Percentiles rank a stretch among this genome's conserved stretches.
These are phyloP conservation scores for Leptinotarsa defecta DNA, from an alignment of 1,140 invertebrate genomes.

Conservation along the genomic window DNA sequence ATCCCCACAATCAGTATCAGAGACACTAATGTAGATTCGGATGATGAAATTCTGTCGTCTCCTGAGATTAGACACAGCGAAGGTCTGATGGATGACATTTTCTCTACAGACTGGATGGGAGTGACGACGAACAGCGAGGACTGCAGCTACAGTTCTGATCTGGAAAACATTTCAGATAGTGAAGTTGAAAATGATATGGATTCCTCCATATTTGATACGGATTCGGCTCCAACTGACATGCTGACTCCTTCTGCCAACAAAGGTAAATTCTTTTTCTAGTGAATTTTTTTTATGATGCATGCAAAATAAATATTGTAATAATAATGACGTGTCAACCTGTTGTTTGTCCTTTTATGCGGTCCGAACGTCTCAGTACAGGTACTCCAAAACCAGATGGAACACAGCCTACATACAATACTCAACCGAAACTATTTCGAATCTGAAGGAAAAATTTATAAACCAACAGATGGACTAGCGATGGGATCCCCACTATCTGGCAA, in stretches of 20 bases:
- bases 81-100: constrained; percentile 59
- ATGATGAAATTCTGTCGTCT: constrained; percentile 52
- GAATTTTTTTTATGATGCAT: no score
- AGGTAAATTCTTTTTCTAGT: constrained; percentile 59
- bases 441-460: no score
- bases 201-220: constrained; percentile 74
- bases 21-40: constrained; percentile 45
- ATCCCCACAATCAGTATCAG: constrained; percentile 19
- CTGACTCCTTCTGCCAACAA: constrained; percentile 76
- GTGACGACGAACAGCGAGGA: constrained; percentile 87
- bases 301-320: no score
- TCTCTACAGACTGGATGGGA: constrained; percentile 80
- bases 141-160: constrained; percentile 80
- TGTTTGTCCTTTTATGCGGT: no score
- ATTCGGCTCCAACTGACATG: constrained; percentile 73
- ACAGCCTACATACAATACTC: no score
- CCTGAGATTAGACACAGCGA: constrained; percentile 47
- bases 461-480: no score
- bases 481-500: no score
- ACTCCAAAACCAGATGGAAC: no score
- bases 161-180: constrained; percentile 64
- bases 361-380: no score
- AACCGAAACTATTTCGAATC: no score
- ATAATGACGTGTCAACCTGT: no score
- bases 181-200: constrained; percentile 59